Base-by-base conservation (phyloP, 1,140 invertebrate species). In the Sesamia nonagrioides region DNA sequence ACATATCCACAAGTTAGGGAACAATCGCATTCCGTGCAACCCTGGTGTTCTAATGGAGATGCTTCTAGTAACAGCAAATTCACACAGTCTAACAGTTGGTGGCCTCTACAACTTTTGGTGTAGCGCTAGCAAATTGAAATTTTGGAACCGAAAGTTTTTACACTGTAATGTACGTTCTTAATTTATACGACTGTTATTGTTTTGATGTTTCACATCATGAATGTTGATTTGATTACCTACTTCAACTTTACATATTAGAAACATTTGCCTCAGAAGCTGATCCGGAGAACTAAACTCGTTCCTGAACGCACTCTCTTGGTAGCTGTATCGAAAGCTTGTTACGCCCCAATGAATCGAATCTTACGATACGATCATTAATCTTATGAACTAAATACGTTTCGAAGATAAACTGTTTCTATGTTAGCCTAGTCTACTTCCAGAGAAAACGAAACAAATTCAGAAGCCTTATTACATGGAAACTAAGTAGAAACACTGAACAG, bases 401-500 rank as follows among this genome's bases (percentile, higher is more conserved):
- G 37, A 74, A 60, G 56, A 60, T 58, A 74, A 63, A 63, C 37
- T 17, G 60, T 63, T 63, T 48, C 63, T 50, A 45, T 68, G 42
- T 56, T 50, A 75, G 58, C 40, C 58, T 75, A 48, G 56, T 63
- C 58, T 21, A 48, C 56, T 75, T 75, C 58, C 58, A 75, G 73
- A 13, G 73, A 75, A 75, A 27, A 48, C 33, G 74, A 54, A 66
- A 77, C 35, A 42, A 40, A 77, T 77, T 66, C 18, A 54, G 74
- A 68, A 68, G 56, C 73, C 73, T 75, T 75, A 61, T 48, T 48
- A 27, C 63, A 42, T 50, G 27, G 54, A 71, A 71, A 71, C 54
- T 73, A 75, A 77, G 42, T 54, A 54, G 48, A 35, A 37, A 86
- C 74, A 85, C 80, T 76, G 81, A 89, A 82, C 89, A 90, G 88